Evolutionary conservation across 2,113 vertebrate species (phyloP), one percentile per base, ranked within the genome.

Genomic region (Lepisosteus osseus): DNA sequence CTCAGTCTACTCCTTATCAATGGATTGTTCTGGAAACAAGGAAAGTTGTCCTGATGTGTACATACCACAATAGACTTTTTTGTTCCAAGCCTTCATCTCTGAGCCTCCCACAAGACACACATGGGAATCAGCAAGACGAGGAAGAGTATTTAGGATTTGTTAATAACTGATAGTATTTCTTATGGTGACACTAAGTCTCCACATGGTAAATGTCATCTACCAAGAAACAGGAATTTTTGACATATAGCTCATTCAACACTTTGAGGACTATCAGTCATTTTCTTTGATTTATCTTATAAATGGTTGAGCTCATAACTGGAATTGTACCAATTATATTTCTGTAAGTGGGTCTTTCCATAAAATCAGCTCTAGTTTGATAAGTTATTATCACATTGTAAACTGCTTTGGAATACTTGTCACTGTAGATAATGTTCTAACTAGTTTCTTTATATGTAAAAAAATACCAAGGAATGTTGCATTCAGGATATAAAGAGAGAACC

Each of bases 301-400:
- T 91, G 90, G 88, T 93, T 93, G 91, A 93, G 91, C 90, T 93
- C 91, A 92, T 91, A 89, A 90, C 91, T 92, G 92, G 89, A 93
- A 91, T 87, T 86, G 88, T 90, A 92, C 92, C 93, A 94, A 92
- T 86, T 86, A 85, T 89, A 86, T 89, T 87, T 90, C 85, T 90
- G 88, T 88, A 83, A 83, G 84, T 87, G 79, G 79, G 83, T 84
- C 88, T 92, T 93, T 92, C 92, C 90, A 91, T 89, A 90, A 88
- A 86, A 78, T 81, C 85, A 65, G 65, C 84, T 89, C 87, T 82
- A 88, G 76, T 82, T 82, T 0, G 88, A 88, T 91, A 92, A 89
- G 86, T 90, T 91, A 89, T 94, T 94, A 93, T 94, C 91, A 85
- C 82, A 83, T 83, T 84, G 86, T 90, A 56, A 54, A 15, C 11